Evolutionary conservation across 2,797 vertebrate species (phyloP).

Genomic region (Borostomias antarcticus): DNA sequence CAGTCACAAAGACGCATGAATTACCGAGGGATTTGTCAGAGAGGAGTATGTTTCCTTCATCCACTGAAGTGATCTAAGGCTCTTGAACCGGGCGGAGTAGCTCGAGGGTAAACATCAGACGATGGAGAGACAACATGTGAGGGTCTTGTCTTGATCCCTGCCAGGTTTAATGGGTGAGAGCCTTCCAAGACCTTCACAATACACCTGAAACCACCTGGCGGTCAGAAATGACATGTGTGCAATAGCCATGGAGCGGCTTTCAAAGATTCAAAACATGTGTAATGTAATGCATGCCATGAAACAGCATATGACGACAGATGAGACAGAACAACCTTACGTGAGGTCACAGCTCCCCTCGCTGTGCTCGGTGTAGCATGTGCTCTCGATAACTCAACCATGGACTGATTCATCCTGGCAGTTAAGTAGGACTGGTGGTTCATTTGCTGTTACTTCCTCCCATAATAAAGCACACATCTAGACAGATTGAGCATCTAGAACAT

Average conservation of each 20-base stretch:
- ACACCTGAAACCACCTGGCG: constrained; percentile 48
- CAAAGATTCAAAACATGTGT: constrained; percentile 54
- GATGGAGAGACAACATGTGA: constrained; percentile 32
- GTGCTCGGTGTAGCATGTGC: constrained; percentile 17
- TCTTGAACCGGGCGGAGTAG: constrained; percentile 11
- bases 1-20: not conserved
- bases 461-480: constrained; percentile 47
- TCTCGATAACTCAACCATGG: constrained; percentile 50
- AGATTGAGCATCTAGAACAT: not conserved
- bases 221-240: constrained; percentile 43
- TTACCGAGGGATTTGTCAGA: constrained; percentile 3
- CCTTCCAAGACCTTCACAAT: constrained; percentile 48
- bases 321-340: constrained; percentile 28
- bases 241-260: constrained; percentile 40
- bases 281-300: not conserved
- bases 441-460: constrained; percentile 52
- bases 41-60: constrained; percentile 7
- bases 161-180: constrained; percentile 34
- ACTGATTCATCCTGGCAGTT: constrained; percentile 29
- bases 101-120: constrained; percentile 32
- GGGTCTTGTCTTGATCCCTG: constrained; percentile 40
- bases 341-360: constrained; percentile 26
- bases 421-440: constrained; percentile 46
- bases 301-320: too few relatives aligned
- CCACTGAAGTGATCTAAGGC: constrained; percentile 23